Conservation (phyloP, 1,140 invertebrate species). For the Bombus waltoni region DNA sequence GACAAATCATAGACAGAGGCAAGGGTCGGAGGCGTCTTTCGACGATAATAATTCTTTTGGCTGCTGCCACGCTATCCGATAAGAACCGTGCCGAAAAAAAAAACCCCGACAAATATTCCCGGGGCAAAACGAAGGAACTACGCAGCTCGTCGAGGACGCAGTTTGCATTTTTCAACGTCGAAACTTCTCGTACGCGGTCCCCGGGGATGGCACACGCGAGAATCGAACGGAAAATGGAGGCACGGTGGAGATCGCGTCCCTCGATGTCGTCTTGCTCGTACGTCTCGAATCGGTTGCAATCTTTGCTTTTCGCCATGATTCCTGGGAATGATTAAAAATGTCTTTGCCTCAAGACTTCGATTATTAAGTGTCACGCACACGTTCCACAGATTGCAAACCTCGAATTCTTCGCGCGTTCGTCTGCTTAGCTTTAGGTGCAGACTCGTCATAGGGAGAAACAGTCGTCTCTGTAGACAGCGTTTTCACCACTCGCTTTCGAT, state of each 20-base stretch:
- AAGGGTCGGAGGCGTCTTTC: constrained; percentile 27
- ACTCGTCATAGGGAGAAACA: not conserved
- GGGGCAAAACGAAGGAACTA: not conserved
- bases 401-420: not conserved
- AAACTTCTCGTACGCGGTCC: constrained; percentile 51
- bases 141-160: constrained; percentile 33
- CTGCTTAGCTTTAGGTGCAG: not conserved
- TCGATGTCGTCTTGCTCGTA: constrained; percentile 10
- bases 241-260: constrained; percentile 44
- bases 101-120: constrained; percentile 52
- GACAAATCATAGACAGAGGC: constrained; percentile 51
- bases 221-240: constrained; percentile 57
- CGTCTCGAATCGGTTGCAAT: constrained; percentile 8
- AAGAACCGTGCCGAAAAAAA: constrained; percentile 35
- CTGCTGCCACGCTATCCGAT: constrained; percentile 15
- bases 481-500: not conserved
- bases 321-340: constrained; percentile 18
- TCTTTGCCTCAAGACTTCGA: constrained; percentile 8
- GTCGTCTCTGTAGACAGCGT: not conserved
- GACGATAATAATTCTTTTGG: constrained; percentile 40
- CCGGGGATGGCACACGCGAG: constrained; percentile 44
- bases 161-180: constrained; percentile 67
- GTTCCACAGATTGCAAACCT: not conserved
- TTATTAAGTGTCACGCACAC: not conserved
- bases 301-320: not conserved